Percentiles rank a stretch among this genome's conserved stretches.
These are phyloP conservation scores for Gobionotothen gibberifrons DNA, from an alignment of 2,797 vertebrate species.

Conservation along the genomic window DNA sequence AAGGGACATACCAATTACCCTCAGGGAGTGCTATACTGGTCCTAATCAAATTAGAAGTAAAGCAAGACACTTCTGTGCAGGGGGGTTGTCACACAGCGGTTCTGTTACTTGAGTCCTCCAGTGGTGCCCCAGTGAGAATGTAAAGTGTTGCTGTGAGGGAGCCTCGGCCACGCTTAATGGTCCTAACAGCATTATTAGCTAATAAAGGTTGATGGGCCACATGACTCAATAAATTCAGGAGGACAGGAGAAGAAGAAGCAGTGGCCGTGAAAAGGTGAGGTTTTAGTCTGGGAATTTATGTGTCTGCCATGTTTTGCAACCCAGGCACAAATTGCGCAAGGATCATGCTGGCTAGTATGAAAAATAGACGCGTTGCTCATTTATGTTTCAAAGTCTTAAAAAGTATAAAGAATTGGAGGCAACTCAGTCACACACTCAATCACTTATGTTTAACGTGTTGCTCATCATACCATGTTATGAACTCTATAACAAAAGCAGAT, in stretches of 20 bases:
- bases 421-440: not conserved
- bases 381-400: not conserved
- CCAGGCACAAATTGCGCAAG: constrained; percentile 1
- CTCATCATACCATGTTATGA: not conserved
- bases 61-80: constrained; percentile 57
- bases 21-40: constrained; percentile 34
- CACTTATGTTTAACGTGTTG: not conserved
- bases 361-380: not conserved
- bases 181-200: constrained; percentile 80
- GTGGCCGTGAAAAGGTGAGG: constrained; percentile 41
- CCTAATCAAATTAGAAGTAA: constrained; percentile 68
- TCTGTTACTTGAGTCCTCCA: constrained; percentile 58
- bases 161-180: constrained; percentile 70
- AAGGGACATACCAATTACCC: constrained; percentile 41
- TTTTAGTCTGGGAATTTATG: constrained; percentile 32
- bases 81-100: constrained; percentile 58
- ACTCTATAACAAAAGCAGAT: not conserved
- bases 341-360: not conserved
- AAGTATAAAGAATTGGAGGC: no score
- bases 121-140: constrained; percentile 56
- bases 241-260: constrained; percentile 41
- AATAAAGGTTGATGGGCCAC: constrained; percentile 80
- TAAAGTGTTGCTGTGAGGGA: constrained; percentile 71
- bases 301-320: constrained; percentile 9
- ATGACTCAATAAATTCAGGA: constrained; percentile 67